Evolutionary conservation across 2,888 invertebrate genomes (phyloP), one percentile per base, ranked within the genome.

Genomic region (Aphidius colemani): DNA sequence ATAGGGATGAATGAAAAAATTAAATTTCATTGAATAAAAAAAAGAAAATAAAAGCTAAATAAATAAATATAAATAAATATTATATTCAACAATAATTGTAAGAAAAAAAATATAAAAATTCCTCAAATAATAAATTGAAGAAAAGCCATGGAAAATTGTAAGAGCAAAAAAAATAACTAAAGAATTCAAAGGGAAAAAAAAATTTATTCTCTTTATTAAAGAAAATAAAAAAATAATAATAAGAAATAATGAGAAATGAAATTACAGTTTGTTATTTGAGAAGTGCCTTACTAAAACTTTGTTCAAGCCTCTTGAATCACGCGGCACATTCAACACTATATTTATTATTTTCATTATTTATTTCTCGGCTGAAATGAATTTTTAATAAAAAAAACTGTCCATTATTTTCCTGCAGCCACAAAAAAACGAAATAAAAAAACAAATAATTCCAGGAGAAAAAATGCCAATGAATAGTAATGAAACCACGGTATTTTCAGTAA

Each of bases 201-300:
- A 30, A 30, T 30, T 30, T 30, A 30, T 30, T 30, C 30, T 30
- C 30, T 30, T 30, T 30, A 30, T 30, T 30, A 30, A 3, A 30
- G 3, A 61, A 61, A 62, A 57, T 63, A 61, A 56, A 53, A 53
- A 59, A 66, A 51, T 56, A 39, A 51, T 56, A 39, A 13, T 44
- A 10, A 13, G 41, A 59, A 48, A 59, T 44, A 56, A 50, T 50
- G 59, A 49, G 18, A 18, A 57, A 62, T 64, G 41, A 60, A 60
- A 64, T 62, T 66, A 64, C 66, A 63, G 59, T 48, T 48, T 48
- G 48, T 7, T 48, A 48, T 48, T 48, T 48, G 48, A 48, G 48
- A 48, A 48, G 48, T 48, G 13, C 48, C 13, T 48, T 13, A 8
- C 13, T 48, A 48, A 7, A 7, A 13, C 11, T 48, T 13, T 44